Percentiles rank a stretch among this genome's conserved stretches.
These are phyloP conservation scores for Zaprionus lineosus DNA, from an alignment of 2,888 invertebrate genomes.

Conservation along the genomic window DNA sequence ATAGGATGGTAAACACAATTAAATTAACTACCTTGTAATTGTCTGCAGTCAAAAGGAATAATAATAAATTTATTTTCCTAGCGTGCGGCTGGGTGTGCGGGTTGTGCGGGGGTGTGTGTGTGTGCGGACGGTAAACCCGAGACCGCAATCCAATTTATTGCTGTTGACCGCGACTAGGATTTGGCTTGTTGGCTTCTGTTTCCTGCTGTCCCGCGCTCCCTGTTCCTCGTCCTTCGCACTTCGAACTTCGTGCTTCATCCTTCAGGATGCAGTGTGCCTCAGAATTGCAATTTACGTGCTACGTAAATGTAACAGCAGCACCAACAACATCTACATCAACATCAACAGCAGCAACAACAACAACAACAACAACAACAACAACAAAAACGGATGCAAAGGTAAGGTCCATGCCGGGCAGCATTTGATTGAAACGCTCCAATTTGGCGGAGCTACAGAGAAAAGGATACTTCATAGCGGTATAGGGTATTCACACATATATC, in stretches of 20 bases:
- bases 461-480: conserved; percentile 33
- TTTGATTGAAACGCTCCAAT: conserved; percentile 68
- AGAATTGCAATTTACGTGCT: conserved; percentile 67
- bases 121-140: no score
- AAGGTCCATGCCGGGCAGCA: conserved; percentile 28
- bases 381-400: conserved; percentile 27
- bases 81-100: not conserved
- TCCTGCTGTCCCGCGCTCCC: no score
- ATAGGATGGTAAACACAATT: conserved; percentile 46
- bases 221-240: conserved; percentile 6
- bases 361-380: conserved; percentile 19
- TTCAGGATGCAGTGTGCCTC: conserved; percentile 30
- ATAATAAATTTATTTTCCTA: conserved; percentile 51
- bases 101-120: not conserved
- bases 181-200: conserved; percentile 30
- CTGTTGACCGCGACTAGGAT: conserved; percentile 63
- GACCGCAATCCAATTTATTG: conserved; percentile 70
- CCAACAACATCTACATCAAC: conserved; percentile 33
- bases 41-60: conserved; percentile 40
- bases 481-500: not conserved
- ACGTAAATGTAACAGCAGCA: conserved; percentile 53
- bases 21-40: conserved; percentile 56
- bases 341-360: conserved; percentile 29
- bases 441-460: conserved; percentile 21
- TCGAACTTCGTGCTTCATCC: not conserved